Evolutionary conservation across 2,113 vertebrate species (phyloP).

Genomic region (Sialia sialis): DNA sequence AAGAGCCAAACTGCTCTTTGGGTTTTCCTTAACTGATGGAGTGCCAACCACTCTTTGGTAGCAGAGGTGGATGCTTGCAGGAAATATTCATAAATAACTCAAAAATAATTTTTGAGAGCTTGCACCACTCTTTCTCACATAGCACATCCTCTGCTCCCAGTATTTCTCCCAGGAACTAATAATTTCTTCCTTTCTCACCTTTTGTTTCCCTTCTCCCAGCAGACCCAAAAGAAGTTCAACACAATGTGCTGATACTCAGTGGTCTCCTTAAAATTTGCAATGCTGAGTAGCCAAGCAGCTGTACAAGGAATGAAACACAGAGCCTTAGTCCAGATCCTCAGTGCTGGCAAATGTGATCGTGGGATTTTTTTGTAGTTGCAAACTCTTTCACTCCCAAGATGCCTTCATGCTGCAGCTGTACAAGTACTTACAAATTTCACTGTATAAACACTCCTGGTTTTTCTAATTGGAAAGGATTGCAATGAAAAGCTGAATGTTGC

Average conservation of each 20-base stretch:
- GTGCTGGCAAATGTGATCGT: not conserved
- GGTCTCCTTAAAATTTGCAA: not conserved
- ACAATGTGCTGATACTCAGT: not conserved
- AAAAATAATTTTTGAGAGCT: not conserved
- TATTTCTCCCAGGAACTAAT: not conserved
- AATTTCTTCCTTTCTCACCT: not conserved
- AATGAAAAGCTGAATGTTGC: not conserved
- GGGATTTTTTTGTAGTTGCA: not conserved
- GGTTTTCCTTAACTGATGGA: not conserved
- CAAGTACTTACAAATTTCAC: not conserved
- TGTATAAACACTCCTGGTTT: not conserved
- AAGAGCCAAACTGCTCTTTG: not conserved
- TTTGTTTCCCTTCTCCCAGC: not conserved
- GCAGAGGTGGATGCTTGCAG: not conserved
- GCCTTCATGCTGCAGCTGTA: not conserved
- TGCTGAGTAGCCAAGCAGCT: not conserved
- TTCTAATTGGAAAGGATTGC: not conserved
- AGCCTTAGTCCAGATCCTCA: rapidly evolving
- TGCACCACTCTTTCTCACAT: not conserved
- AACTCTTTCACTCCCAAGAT: not conserved
- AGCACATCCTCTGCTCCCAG: not conserved
- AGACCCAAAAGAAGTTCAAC: not conserved
- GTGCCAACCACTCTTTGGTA: not conserved
- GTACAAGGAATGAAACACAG: not conserved
- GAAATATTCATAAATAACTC: not conserved